Conservation (phyloP, 2,113 vertebrate species). For the Bambusicola thoracicus region DNA sequence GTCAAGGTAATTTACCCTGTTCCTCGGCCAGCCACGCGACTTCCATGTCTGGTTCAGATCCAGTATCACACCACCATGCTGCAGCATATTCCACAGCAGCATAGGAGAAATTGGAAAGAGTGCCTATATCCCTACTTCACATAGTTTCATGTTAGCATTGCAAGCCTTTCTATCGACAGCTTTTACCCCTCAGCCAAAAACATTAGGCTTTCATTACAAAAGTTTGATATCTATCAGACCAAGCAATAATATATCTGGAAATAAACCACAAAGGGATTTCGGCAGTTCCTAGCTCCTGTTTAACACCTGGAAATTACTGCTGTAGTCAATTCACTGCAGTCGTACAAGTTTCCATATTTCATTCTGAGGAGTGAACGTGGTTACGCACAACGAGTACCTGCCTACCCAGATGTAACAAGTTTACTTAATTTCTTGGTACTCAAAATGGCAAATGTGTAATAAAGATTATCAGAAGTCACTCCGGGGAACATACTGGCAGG, state of each 20-base stretch:
- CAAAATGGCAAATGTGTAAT: not conserved
- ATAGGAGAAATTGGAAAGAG: not conserved
- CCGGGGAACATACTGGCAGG: not conserved
- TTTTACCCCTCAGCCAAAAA: conserved; percentile 42
- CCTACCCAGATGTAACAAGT: not conserved
- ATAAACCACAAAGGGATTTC: not conserved
- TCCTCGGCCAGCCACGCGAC: not conserved
- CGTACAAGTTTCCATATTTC: not conserved
- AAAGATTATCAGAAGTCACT: not conserved
- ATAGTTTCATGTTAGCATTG: not conserved
- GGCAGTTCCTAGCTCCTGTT: not conserved
- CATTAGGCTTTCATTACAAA: not conserved
- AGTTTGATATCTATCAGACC: not conserved
- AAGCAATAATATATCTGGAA: not conserved
- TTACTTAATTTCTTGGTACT: not conserved
- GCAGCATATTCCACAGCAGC: not conserved
- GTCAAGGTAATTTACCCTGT: not conserved
- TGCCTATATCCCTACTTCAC: not conserved
- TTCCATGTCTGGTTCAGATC: not conserved
- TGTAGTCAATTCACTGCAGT: not conserved
- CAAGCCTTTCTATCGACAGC: conserved; percentile 24
- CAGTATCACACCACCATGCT: not conserved
- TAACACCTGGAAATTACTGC: not conserved
- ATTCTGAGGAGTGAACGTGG: not conserved
- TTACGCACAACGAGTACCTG: not conserved